Conservation (phyloP, 2,113 vertebrate genomes). For the Grammomys dolichurus region DNA sequence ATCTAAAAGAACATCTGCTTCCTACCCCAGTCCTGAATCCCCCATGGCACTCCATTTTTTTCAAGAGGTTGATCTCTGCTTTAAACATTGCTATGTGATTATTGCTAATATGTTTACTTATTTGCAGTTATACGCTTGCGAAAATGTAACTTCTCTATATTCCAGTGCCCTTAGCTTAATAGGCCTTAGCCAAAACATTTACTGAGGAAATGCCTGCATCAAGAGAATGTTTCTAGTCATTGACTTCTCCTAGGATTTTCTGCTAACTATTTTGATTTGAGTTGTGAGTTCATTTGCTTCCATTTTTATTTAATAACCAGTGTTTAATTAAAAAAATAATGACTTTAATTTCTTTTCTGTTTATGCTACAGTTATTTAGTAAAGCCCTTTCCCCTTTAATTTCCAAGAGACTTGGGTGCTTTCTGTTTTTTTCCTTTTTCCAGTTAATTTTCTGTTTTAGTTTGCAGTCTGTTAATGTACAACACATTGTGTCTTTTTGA, state of each 20-base stretch:
- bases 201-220: not conserved
- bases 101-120: not conserved
- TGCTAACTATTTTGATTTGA: constrained; percentile 31
- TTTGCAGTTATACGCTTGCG: not conserved
- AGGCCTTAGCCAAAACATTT: not conserved
- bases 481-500: not conserved
- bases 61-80: not conserved
- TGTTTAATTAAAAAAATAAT: constrained; percentile 50
- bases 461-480: not conserved
- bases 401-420: not conserved
- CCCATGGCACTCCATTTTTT: not conserved
- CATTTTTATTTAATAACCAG: constrained; percentile 45
- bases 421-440: not conserved
- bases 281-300: constrained; percentile 54
- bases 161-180: not conserved
- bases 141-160: not conserved
- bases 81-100: not conserved
- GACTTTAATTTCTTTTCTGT: constrained; percentile 46
- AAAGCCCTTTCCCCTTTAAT: not conserved
- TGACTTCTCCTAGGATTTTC: not conserved
- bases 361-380: not conserved
- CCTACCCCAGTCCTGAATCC: not conserved
- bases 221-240: not conserved
- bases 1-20: not conserved
- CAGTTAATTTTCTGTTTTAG: constrained; percentile 7